Base-by-base conservation (phyloP, 2,888 invertebrate species). In the Melanostoma scalare region DNA sequence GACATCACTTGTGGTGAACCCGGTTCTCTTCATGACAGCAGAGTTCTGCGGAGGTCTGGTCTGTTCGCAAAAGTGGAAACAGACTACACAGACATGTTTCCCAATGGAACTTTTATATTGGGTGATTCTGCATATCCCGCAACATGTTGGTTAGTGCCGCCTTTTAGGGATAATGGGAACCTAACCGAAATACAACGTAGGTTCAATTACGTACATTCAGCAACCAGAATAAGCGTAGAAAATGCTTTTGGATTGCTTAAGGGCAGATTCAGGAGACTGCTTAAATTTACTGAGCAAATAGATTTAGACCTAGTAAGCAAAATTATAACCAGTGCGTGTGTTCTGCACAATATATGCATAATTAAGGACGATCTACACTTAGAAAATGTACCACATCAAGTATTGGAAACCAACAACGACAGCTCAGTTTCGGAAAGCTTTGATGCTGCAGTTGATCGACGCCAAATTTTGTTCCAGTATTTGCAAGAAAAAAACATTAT, bases 191-290 rank as follows among this genome's bases (percentile, higher is more conserved):
- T 84, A 5, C 87, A 89, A 77, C 78, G 31, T 60, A 69, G 78
- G 2, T 89, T 87, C 68, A 90, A 89, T 65, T 53, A 86, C n/a
- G 69, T 86, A n/a, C 86, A 87, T 78, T 87, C 87, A 33, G 42
- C 86, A 38, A 86, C 86, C 0, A 74, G 88, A 76, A 86, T 87
- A 1, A 84, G 87, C 5, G 86, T 88, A 3, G 87, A 88, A 84
- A 84, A 88, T 82, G 85, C 88, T 3, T 88, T 89, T 72, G 88
- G 87, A 4, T 36, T 88, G 4, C 68, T 89, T 9, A 89, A 89
- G 76, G 50, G 78, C 4, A 65, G 89, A 36, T 89, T 88, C 77
- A 78, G 87, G 10, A 85, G 88, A 50, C 65, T 88, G 36, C 65
- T 87, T 2, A 85, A 86, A 55, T 85, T 86, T 55, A 84, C 84